A percentile compares a stretch with the other conserved stretches of the same genome.
These are phyloP conservation scores for Alectoris magna DNA, from an alignment of 2,797 vertebrate genomes.

Conservation along the genomic window DNA sequence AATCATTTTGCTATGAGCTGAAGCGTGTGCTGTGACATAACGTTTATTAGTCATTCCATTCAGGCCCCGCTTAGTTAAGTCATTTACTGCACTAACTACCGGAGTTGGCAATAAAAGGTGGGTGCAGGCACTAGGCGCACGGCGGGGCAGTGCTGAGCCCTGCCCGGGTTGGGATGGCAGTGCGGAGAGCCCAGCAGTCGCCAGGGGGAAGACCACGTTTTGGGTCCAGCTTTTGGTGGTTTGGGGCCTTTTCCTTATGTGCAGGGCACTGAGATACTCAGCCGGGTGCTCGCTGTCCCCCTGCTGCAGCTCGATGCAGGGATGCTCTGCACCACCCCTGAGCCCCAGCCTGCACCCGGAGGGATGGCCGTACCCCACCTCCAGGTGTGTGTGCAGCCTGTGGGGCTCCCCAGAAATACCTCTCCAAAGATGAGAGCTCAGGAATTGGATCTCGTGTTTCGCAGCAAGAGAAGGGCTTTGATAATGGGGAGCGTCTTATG, in stretches of 20 bases:
- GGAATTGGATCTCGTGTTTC: background rate
- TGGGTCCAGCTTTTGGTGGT: background rate
- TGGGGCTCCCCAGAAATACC: background rate
- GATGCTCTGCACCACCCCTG: background rate
- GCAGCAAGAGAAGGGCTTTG: background rate
- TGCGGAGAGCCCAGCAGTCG: background rate
- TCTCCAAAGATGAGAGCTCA: background rate
- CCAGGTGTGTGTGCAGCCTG: background rate
- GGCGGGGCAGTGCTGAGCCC: background rate
- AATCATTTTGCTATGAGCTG: conserved; percentile 89
- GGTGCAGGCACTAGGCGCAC: background rate
- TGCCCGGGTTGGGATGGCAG: accelerated
- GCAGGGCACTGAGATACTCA: background rate
- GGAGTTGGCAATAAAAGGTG: conserved; percentile 69
- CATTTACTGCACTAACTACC: conserved; percentile 74
- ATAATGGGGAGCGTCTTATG: background rate
- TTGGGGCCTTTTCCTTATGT: background rate
- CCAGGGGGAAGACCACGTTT: background rate
- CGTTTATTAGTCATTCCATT: conserved; percentile 79
- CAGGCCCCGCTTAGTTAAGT: conserved; percentile 80
- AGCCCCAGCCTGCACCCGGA: background rate
- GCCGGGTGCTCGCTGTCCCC: accelerated
- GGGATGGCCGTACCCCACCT: no score
- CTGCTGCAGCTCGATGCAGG: background rate
- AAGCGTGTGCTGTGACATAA: conserved; percentile 85